Evolutionary conservation across 2,113 vertebrate species (phyloP).

Genomic region (Zapus hudsonius): DNA sequence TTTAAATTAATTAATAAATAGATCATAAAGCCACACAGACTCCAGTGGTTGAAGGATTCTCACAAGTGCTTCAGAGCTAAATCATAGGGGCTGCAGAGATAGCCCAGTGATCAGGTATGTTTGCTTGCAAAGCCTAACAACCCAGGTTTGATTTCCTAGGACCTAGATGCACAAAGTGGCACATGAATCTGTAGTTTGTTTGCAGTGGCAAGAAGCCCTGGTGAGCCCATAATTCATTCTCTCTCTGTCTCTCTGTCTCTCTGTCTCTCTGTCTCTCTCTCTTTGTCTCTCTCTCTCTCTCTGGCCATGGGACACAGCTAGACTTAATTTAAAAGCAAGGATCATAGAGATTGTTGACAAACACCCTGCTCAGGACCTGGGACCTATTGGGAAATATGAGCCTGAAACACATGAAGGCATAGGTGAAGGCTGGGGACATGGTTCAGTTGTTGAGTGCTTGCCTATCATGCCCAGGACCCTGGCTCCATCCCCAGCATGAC

Average conservation of each 20-base stretch:
- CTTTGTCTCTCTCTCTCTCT: no score
- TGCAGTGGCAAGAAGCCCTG: no score
- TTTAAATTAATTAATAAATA: constrained; percentile 45
- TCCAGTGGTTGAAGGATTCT: not conserved
- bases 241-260: no score
- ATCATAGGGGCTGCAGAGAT: not conserved
- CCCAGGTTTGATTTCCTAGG: no score
- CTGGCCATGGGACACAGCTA: not conserved
- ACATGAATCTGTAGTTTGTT: no score
- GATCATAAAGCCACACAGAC: not conserved
- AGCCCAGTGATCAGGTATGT: no score
- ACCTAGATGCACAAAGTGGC: no score
- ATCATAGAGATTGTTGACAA: not conserved
- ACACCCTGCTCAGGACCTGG: not conserved
- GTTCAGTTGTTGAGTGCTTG: not conserved
- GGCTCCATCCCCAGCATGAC: not conserved
- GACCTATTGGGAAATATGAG: not conserved
- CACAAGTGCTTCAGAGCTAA: not conserved
- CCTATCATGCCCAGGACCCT: not conserved
- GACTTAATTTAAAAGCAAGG: not conserved
- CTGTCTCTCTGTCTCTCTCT: no score
- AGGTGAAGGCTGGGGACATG: not conserved
- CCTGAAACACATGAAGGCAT: not conserved
- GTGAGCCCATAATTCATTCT: no score
- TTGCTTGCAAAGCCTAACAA: no score